phyloP scores from a whole-genome alignment of 1,140 invertebrate genomes.

The Apis laboriosa region DNA sequence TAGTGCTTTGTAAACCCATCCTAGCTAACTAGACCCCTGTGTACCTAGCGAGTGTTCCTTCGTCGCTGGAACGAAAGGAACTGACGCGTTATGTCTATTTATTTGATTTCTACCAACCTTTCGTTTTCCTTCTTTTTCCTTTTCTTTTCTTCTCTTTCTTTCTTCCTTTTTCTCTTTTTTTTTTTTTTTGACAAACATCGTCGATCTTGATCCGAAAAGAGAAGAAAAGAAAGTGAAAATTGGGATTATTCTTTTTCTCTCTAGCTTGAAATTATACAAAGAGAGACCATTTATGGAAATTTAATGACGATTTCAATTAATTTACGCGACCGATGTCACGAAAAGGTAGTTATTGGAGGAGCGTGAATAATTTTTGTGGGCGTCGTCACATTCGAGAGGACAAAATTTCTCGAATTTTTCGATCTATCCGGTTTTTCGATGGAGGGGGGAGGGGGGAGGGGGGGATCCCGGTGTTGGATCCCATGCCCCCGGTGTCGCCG shows the following conservation, averaged over 20 bases:
- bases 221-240: background rate
- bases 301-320: background rate
- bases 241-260: no score
- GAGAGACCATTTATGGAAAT: background rate
- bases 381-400: background rate
- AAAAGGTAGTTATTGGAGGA: no score
- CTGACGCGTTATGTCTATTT: slow-evolving; percentile 4
- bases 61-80: slow-evolving; percentile 8
- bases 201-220: background rate
- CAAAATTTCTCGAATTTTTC: slow-evolving; percentile 26
- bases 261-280: background rate
- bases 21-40: slow-evolving; percentile 55
- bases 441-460: background rate
- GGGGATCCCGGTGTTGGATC: background rate
- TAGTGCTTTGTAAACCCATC: slow-evolving; percentile 63
- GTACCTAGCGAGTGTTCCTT: slow-evolving; percentile 43
- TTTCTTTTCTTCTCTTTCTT: no score
- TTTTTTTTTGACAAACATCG: background rate
- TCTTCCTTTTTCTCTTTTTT: background rate
- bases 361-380: background rate
- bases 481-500: slow-evolving; percentile 24
- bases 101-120: slow-evolving; percentile 17
- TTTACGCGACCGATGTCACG: background rate
- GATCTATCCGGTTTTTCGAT: background rate
- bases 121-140: background rate